Evolutionary conservation across 2,888 invertebrate genomes (phyloP).

Genomic region (Pherbina coryleti): DNA sequence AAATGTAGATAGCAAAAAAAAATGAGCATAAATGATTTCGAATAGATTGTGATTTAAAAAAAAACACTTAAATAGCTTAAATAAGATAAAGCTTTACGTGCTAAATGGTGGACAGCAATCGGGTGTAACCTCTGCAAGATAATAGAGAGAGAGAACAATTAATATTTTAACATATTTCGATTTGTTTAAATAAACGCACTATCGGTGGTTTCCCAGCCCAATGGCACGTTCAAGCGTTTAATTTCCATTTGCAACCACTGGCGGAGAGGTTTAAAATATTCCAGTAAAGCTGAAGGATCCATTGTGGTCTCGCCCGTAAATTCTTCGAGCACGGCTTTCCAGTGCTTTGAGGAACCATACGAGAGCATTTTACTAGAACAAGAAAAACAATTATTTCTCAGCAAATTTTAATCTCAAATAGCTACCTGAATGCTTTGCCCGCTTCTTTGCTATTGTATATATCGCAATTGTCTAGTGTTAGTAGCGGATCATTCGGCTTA

Average conservation of each 20-base stretch:
- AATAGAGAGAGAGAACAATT: background rate
- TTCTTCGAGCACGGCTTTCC: constrained; percentile 84
- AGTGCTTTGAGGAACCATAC: constrained; percentile 79
- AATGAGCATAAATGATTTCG: background rate
- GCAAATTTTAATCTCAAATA: background rate
- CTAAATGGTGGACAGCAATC: constrained; percentile 55
- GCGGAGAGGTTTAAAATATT: constrained; percentile 83
- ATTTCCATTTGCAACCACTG: constrained; percentile 82
- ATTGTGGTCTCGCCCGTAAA: constrained; percentile 84
- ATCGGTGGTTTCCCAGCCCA: constrained; percentile 74
- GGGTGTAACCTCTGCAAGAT: constrained; percentile 56
- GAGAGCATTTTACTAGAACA: constrained; percentile 77
- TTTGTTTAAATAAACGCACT: constrained; percentile 56
- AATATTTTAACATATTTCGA: background rate
- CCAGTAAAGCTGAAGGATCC: constrained; percentile 81
- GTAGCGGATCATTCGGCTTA: constrained; percentile 74
- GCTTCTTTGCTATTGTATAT: constrained; percentile 86
- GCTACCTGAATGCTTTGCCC: constrained; percentile 77
- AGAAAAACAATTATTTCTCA: constrained; percentile 58
- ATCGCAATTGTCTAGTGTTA: constrained; percentile 86
- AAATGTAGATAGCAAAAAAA: background rate
- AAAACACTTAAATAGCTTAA: too few species aligned
- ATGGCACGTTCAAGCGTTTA: constrained; percentile 74
- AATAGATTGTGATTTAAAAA: too few species aligned
- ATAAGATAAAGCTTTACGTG: constrained; percentile 35